These are phyloP conservation scores for Lepisosteus osseus DNA, from an alignment of 2,113 vertebrate genomes.

Conservation along the genomic window DNA sequence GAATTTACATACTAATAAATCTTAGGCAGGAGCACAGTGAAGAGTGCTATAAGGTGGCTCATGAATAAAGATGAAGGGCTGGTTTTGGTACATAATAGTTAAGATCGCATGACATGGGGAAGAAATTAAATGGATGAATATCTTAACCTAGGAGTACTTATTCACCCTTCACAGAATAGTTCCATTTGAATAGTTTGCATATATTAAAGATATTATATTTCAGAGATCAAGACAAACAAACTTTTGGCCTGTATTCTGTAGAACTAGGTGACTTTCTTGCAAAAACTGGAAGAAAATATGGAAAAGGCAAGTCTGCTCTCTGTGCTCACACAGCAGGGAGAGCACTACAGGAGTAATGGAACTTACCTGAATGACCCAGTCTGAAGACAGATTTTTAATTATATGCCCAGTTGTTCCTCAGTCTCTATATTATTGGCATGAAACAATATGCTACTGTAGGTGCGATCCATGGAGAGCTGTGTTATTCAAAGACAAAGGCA, in stretches of 20 bases:
- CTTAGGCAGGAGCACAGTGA: neutral
- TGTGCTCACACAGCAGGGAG: neutral
- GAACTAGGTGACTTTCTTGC: no score
- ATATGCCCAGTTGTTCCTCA: no score
- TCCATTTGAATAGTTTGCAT: neutral
- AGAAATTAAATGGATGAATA: neutral
- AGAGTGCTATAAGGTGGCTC: neutral
- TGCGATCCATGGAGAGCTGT: no score
- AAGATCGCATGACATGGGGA: neutral
- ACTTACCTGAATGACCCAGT: no score
- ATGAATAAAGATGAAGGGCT: neutral
- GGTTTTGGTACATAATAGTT: neutral
- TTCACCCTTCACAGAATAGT: neutral
- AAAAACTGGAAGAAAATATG: no score
- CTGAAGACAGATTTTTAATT: no score
- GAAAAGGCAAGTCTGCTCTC: neutral
- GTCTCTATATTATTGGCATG: no score
- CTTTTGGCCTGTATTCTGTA: no score
- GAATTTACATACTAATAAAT: conserved; percentile 3
- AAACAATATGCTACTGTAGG: no score
- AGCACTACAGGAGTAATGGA: neutral
- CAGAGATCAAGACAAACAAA: no score
- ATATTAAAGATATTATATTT: neutral
- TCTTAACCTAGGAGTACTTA: neutral
- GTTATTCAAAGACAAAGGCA: no score